phyloP scores from a whole-genome alignment of 2,113 vertebrate genomes.

The Triplophysa siluroides region DNA sequence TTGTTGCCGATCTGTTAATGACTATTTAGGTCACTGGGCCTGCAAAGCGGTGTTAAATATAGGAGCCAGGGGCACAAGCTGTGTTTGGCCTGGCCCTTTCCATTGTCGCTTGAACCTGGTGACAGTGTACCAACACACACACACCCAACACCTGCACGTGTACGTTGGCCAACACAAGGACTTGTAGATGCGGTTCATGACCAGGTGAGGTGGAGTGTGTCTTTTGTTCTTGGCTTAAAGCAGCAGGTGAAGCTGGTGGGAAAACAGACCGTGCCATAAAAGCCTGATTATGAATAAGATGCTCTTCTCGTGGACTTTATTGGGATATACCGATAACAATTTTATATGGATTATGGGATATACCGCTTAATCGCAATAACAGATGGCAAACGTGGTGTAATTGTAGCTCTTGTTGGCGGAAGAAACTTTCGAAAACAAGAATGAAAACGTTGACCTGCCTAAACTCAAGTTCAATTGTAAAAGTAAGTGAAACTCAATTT shows the following conservation, averaged over 20 bases:
- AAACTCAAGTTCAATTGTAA: background rate
- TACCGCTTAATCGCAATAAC: slow-evolving; percentile 4
- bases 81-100: slow-evolving; percentile 30
- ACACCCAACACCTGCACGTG: background rate
- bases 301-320: slow-evolving; percentile 13
- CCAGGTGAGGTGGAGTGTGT: slow-evolving; percentile 9
- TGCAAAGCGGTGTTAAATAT: slow-evolving; percentile 61
- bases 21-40: slow-evolving; percentile 69
- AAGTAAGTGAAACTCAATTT: background rate
- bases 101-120: slow-evolving; percentile 22
- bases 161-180: background rate
- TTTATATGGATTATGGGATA: slow-evolving; percentile 33
- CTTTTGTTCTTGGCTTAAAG: slow-evolving; percentile 42
- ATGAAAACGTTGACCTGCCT: background rate
- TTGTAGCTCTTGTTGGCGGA: background rate
- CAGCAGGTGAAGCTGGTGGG: background rate
- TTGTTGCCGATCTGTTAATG: slow-evolving; percentile 66
- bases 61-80: slow-evolving; percentile 36
- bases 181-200: slow-evolving; percentile 18
- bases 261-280: slow-evolving; percentile 9
- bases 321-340: no score
- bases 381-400: slow-evolving; percentile 10
- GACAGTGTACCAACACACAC: background rate
- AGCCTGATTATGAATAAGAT: slow-evolving; percentile 41
- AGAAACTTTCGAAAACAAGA: background rate